Evolutionary conservation across 1,140 invertebrate species (phyloP), one percentile per base, ranked within the genome.

Genomic region (Trypoxylus dichotomus): DNA sequence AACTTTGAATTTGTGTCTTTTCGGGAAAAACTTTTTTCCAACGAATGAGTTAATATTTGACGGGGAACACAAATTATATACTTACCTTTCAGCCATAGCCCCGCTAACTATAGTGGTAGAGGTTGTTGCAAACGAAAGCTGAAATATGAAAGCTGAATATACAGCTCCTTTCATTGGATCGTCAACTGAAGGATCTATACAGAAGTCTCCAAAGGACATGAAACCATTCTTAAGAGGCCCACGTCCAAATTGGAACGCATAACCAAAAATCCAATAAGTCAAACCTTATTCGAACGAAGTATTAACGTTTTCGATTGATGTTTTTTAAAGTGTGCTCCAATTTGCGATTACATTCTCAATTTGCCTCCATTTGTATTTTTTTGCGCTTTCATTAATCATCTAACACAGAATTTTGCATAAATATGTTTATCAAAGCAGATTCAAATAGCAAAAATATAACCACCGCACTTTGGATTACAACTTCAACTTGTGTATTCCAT

Each of bases 211-310:
- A 1, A 92, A 85, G 0, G 92, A 95, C 81, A 93, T 90, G 81
- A 93, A 94, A 76, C 92, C 90, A 86, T 95, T 97, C 0, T 89
- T 92, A 1, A 89, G 86, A 0, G 89, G 82, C 27, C 91, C 90
- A 11, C 91, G 88, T 0, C 96, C 96, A 82, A 97, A 98, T 73
- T 95, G 97, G 83, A 98, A 89, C 0, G 94, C 95, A 86, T 96
- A 98, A 0, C 97, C 97, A 84, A 98, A 97, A 21, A 95, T 89
- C 97, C 97, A 98, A 86, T 98, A 98, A 0, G 95, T 97, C 3
- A 97, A 85, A 74, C 96, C 89, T 90, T 73, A 60, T 68, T 24
- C 2, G 27, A 27, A 79, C 80, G 58, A 78, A 41, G 7, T 27
- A 3, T 27, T 58, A 25, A 1, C 32, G 6, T 58, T 74, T 37